Base-by-base conservation (phyloP, 1,140 invertebrate genomes). In the Pachyrhynchus sulphureomaculatus region DNA sequence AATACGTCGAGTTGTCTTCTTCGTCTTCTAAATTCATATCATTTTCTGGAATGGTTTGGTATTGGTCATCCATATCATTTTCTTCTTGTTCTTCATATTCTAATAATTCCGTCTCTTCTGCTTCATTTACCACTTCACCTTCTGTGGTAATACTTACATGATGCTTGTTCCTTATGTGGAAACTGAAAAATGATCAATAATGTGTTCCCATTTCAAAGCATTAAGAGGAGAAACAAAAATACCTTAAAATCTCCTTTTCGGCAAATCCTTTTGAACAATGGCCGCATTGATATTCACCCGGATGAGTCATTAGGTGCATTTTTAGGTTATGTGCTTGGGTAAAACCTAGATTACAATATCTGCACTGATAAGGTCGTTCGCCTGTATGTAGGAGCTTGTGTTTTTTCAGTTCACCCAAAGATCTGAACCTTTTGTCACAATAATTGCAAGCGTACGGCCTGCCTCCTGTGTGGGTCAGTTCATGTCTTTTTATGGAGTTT, bases 371-470 rank as follows among this genome's bases (percentile, higher is more conserved):
- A 1, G 88, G 88, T 68, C 89, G 88, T 70, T 89, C 87, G 6
- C 88, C 84, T 21, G 81, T 83, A 71, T 92, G 90, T n/a, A 70
- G 64, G 2, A 72, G 76, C 71, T 79, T 82, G 78, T 77, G 82
- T 65, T 73, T 73, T 32, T 65, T 80, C 74, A 24, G 41, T 65
- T 74, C 70, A 9, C 68, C 65, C 33, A 45, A 26, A 0, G 72
- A 72, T 21, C 62, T 33, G 41, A 72, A 74, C 6, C 84, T 82
- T 52, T 88, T 79, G 3, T 83, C 84, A 76, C 91, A 93, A 53
- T 83, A 80, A 52, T 84, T 83, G 75, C 90, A 92, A 20, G 80
- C 81, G 70, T 89, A 92, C 0, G 90, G 90, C 67, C 89, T 88
- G 68, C 90, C 88, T 2, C 87, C 84, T 0, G 84, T 86, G 65